Conservation (phyloP, 64 coral and sea anemone genomes). For the Dendrophyllia cribrosa region DNA sequence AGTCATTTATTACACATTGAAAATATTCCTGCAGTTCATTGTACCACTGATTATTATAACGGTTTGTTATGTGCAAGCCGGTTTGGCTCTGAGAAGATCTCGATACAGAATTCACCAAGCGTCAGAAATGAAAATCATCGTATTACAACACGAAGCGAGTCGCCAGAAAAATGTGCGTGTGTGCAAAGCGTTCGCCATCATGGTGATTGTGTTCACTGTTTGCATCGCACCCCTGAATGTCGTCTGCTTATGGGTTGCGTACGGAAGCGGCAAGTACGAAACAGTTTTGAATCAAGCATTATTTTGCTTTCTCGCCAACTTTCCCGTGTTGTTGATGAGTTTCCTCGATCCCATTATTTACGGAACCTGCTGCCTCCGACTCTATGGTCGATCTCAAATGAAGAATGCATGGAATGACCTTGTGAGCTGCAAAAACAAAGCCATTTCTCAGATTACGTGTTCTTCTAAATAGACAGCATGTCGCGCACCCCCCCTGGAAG, state of each 20-base stretch:
- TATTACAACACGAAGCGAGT: neutral
- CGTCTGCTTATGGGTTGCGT: neutral
- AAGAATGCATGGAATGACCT: neutral
- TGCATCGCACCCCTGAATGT: neutral
- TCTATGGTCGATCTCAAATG: neutral
- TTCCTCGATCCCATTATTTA: slow-evolving; percentile 18
- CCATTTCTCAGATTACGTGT: neutral
- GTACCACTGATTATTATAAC: slow-evolving; percentile 1
- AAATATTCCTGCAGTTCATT: neutral
- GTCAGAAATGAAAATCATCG: neutral
- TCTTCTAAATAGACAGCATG: too few relatives aligned
- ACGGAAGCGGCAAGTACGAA: neutral
- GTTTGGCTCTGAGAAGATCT: neutral
- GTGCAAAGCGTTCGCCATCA: neutral
- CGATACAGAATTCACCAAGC: neutral
- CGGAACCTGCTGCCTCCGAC: neutral
- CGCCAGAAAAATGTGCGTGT: neutral
- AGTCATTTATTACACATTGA: neutral
- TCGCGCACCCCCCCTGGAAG: too few relatives aligned
- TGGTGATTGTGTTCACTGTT: neutral
- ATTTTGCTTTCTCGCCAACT: neutral
- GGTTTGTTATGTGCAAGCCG: neutral
- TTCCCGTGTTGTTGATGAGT: neutral
- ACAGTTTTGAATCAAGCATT: neutral
- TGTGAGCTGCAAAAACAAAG: neutral